Percentiles rank a stretch among this genome's conserved stretches.
Evolutionary conservation across 1,140 invertebrate species (phyloP).

Genomic region (Dolichoris vasculosae): DNA sequence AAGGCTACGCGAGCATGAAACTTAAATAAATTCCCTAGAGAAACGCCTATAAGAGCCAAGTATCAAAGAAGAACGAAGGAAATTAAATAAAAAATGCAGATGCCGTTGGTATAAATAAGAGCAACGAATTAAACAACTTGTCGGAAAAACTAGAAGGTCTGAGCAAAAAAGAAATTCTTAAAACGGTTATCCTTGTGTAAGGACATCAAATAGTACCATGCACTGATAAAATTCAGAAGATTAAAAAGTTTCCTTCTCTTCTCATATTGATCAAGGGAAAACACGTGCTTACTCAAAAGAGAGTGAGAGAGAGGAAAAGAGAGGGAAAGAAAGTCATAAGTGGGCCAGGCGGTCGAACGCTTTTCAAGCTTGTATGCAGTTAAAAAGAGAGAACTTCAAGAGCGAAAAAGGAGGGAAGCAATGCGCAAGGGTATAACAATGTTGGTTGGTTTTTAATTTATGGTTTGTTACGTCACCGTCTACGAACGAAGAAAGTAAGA

Average conservation of each 20-base stretch:
- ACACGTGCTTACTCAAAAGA: neutral
- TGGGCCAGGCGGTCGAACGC: conserved; percentile 67
- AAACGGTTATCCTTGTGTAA: neutral
- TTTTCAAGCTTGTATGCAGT: conserved; percentile 45
- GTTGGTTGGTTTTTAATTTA: neutral
- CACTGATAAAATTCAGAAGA: conserved; percentile 4
- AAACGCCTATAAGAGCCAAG: neutral
- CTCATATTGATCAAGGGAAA: neutral
- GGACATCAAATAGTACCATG: too few species aligned
- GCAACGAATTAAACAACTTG: too few species aligned
- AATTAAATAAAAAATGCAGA: conserved; percentile 39
- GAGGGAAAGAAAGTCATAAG: conserved; percentile 62
- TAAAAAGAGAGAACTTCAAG: conserved; percentile 25
- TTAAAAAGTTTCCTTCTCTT: conserved; percentile 21
- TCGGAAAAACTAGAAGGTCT: too few species aligned
- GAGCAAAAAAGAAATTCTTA: too few species aligned
- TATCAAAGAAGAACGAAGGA: neutral
- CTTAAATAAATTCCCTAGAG: neutral
- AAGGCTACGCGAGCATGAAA: too few species aligned
- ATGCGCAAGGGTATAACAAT: neutral
- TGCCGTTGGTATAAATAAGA: too few species aligned
- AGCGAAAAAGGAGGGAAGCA: neutral
- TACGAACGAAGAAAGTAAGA: too few species aligned
- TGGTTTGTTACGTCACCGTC: neutral
- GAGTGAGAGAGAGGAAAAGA: neutral